Evolutionary conservation across 2,888 invertebrate genomes (phyloP), one percentile per base, ranked within the genome.

Genomic region (Drosophila ustulata): DNA sequence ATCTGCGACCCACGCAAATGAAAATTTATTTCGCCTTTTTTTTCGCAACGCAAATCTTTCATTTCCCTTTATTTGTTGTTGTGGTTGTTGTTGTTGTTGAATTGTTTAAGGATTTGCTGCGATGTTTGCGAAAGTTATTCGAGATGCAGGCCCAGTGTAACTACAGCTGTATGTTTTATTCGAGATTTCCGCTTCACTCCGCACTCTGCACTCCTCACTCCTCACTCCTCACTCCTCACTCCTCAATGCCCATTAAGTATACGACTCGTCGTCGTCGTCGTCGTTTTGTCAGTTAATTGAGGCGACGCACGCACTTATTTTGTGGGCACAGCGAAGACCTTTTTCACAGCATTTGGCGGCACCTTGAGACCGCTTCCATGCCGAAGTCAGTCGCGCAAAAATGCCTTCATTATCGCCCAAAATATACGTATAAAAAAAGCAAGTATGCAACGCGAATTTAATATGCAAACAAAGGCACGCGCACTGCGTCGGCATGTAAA

Each of bases 371-470:
- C 49, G n/a, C 30, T 49, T 26, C 45, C n/a, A 28, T 25, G 2
- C 3, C n/a, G 30, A 23, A 47, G 51, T 58, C 32, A 39, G 47
- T 57, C 51, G 59, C 52, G 69, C 51, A 77, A 80, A 86, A 76
- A 82, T 71, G 76, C 88, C 77, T 79, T 82, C 82, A 85, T 85
- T 82, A 88, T 80, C 69, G 75, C 83, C 66, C 71, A 55, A 11
- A 51, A 37, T 18, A 18, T 18, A 18, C 18, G 18, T 18, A 18
- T 18, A 18, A n/a, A n/a, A 37, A 37, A 5, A 34, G 11, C 72
- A 80, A 86, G 87, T 83, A 85, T 85, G 86, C 82, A 83, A 52
- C 64, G 58, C 57, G 65, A 63, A 86, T 69, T 86, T 59, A 71
- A 80, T 82, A 86, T 80, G 67, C 69, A 82, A 86, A 80, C 78